A percentile compares a stretch with the other conserved stretches of the same genome.
These are phyloP conservation scores for Porphyrio hochstetteri DNA, from an alignment of 2,113 vertebrate genomes.

Conservation along the genomic window DNA sequence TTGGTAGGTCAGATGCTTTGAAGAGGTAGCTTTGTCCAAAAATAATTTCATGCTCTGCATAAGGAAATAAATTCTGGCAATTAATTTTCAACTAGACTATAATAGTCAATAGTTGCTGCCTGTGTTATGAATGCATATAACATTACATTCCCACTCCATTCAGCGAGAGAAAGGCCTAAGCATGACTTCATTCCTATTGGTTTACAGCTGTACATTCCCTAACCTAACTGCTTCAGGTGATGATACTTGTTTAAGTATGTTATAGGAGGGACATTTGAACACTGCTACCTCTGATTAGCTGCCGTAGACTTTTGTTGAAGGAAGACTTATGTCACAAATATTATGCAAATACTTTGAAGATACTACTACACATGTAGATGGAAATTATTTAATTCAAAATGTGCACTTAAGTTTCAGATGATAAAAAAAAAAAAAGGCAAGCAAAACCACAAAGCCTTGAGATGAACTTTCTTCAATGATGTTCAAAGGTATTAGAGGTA, in stretches of 20 bases:
- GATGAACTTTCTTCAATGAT: neutral
- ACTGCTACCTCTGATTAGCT: neutral
- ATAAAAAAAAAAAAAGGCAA: neutral
- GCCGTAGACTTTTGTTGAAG: neutral
- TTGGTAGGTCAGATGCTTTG: neutral
- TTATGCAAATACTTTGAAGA: neutral
- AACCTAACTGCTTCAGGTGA: neutral
- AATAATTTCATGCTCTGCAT: neutral
- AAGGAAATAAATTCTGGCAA: neutral
- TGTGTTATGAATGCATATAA: neutral
- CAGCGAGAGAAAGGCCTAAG: neutral
- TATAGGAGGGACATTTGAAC: neutral
- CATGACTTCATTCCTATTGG: neutral
- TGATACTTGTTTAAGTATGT: neutral
- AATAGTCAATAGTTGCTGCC: neutral
- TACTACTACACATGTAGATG: neutral
- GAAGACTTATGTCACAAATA: neutral
- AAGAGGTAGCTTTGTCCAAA: neutral
- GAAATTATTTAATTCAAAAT: neutral
- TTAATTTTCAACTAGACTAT: neutral
- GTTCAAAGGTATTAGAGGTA: neutral
- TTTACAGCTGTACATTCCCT: neutral
- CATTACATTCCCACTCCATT: neutral
- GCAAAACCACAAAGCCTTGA: neutral
- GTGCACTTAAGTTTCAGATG: neutral